Conservation (phyloP, 64 coral and sea anemone genomes). For the Pocillopora damicornis region DNA sequence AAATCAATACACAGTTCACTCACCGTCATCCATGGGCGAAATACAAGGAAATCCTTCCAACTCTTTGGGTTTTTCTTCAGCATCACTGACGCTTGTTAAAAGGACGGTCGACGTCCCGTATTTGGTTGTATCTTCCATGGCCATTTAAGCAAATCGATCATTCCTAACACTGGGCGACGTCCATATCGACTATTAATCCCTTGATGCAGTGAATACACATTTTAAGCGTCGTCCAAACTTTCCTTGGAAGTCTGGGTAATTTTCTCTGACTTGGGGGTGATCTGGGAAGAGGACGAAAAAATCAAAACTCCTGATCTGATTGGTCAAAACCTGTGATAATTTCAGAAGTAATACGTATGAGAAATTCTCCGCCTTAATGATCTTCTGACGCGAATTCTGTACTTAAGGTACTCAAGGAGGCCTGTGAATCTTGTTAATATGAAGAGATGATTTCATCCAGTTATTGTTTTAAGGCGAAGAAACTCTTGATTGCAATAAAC, state of each 20-base stretch:
- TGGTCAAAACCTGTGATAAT: background rate
- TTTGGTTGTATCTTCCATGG: slow-evolving; percentile 23
- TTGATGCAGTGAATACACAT: background rate
- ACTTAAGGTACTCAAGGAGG: too few species aligned
- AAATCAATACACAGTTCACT: background rate
- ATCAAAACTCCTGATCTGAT: background rate
- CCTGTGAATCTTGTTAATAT: too few species aligned
- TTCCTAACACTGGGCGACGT: background rate
- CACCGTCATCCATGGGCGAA: slow-evolving; percentile 70
- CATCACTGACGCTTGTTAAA: slow-evolving; percentile 5
- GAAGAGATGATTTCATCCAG: too few species aligned
- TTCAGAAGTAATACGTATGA: too few species aligned
- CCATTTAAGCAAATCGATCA: background rate
- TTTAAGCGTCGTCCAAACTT: background rate
- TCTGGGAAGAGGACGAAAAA: background rate
- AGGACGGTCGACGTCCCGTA: slow-evolving; percentile 49
- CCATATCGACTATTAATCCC: background rate
- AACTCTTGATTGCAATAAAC: too few species aligned
- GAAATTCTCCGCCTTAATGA: too few species aligned
- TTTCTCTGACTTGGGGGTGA: background rate
- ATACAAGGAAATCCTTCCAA: slow-evolving; percentile 62
- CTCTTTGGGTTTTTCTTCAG: background rate
- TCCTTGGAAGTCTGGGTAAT: background rate
- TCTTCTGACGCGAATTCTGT: too few species aligned
- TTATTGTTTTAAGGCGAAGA: too few species aligned